These are phyloP conservation scores for Eugnorisma glareosa DNA, from an alignment of 2,888 invertebrate genomes.

Conservation along the genomic window DNA sequence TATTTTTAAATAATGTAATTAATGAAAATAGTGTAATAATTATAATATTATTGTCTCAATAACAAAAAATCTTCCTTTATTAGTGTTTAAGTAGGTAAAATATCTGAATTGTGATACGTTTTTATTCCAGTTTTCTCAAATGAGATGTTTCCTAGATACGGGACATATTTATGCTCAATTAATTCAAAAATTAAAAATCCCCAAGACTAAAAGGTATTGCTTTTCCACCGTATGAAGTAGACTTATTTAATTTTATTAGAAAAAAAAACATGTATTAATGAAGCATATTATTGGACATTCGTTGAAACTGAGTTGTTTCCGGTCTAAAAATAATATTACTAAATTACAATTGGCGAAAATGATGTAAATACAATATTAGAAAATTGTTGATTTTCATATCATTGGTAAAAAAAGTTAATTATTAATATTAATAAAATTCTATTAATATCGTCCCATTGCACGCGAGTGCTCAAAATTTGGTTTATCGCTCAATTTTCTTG, in stretches of 20 bases:
- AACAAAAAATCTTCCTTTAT: slow-evolving; percentile 46
- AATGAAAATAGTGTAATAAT: slow-evolving; percentile 16
- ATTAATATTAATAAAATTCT: not conserved
- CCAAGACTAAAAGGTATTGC: not conserved
- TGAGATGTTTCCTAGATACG: slow-evolving; percentile 12
- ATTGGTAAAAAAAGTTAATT: slow-evolving; percentile 22
- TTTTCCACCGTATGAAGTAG: slow-evolving; percentile 16
- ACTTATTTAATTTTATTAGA: slow-evolving; percentile 40
- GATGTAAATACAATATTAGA: slow-evolving; percentile 18
- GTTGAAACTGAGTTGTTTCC: not conserved
- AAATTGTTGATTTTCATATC: slow-evolving; percentile 41
- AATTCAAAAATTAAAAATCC: slow-evolving; percentile 24
- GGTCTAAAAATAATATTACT: not conserved
- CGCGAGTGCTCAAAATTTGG: slow-evolving; percentile 15
- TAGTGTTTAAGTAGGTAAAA: slow-evolving; percentile 56
- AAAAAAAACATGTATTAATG: not conserved
- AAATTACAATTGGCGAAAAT: slow-evolving; percentile 7
- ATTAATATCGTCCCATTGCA: slow-evolving; percentile 19
- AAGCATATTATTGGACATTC: not conserved
- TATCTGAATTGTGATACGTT: slow-evolving; percentile 59
- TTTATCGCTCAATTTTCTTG: slow-evolving; percentile 47
- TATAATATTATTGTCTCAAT: slow-evolving; percentile 5
- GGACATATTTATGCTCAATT: slow-evolving; percentile 47
- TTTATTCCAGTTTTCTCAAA: slow-evolving; percentile 28
- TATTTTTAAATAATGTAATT: slow-evolving; percentile 30